These are phyloP conservation scores for Tamandua tetradactyla DNA, from an alignment of 2,797 vertebrate genomes.

Conservation along the genomic window DNA sequence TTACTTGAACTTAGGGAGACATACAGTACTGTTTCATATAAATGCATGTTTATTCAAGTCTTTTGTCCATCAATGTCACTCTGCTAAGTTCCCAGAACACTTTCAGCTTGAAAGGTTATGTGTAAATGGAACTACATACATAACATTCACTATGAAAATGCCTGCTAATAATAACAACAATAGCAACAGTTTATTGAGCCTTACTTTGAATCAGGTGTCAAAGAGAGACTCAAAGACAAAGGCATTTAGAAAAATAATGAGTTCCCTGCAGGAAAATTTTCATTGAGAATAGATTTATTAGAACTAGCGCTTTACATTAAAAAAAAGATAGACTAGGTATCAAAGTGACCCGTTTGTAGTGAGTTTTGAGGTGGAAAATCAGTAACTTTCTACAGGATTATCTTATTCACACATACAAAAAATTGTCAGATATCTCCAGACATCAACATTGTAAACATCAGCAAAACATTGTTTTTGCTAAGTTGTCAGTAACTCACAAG, in stretches of 20 bases:
- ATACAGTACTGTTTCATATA: neutral
- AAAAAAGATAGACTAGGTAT: neutral
- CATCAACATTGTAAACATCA: neutral
- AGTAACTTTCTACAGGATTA: neutral
- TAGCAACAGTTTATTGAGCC: neutral
- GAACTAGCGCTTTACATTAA: neutral
- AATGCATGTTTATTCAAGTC: neutral
- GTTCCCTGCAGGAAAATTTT: neutral
- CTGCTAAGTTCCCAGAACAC: neutral
- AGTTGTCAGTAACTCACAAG: neutral
- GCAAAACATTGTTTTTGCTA: neutral
- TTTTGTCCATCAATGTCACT: neutral
- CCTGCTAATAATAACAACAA: neutral
- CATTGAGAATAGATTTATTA: neutral
- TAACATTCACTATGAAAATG: neutral
- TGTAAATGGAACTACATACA: neutral
- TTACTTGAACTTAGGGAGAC: neutral
- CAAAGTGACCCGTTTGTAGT: neutral
- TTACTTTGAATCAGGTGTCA: neutral
- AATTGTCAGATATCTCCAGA: neutral
- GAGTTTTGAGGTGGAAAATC: neutral
- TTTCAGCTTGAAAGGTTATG: neutral
- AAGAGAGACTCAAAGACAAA: neutral
- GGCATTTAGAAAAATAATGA: constrained; percentile 4
- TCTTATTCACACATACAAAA: neutral